These are phyloP conservation scores for Daktulosphaira vitifoliae DNA, from an alignment of 1,140 invertebrate genomes.

Conservation along the genomic window DNA sequence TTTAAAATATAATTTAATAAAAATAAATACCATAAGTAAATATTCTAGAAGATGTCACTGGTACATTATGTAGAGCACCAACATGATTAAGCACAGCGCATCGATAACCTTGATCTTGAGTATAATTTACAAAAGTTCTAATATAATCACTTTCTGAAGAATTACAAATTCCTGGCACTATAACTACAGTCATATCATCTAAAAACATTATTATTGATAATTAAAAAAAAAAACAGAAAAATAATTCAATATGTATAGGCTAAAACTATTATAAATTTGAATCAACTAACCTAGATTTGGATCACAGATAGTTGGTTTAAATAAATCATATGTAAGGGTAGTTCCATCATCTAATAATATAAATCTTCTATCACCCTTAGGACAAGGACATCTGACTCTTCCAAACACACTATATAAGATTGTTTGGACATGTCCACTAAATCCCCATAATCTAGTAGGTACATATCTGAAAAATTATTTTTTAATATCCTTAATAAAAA, in stretches of 20 bases:
- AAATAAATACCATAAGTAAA: conserved; percentile 74
- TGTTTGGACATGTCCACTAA: conserved; percentile 87
- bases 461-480: conserved; percentile 62
- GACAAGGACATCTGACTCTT: conserved; percentile 73
- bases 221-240: not conserved
- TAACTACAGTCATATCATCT: conserved; percentile 80
- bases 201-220: conserved; percentile 43
- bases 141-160: conserved; percentile 89
- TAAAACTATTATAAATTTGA: no score
- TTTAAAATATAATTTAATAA: conserved; percentile 5
- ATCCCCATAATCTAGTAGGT: conserved; percentile 85
- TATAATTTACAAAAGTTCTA: conserved; percentile 81
- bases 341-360: conserved; percentile 68
- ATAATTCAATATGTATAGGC: no score
- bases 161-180: conserved; percentile 89
- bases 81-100: conserved; percentile 91
- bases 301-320: conserved; percentile 61
- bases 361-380: conserved; percentile 67
- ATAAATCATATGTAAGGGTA: conserved; percentile 84
- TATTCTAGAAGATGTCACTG: conserved; percentile 74
- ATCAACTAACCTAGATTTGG: conserved; percentile 5
- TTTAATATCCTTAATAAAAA: no score
- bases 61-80: conserved; percentile 73
- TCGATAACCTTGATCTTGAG: conserved; percentile 77
- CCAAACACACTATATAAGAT: conserved; percentile 83